Evolutionary conservation across 2,113 vertebrate genomes (phyloP), one percentile per base, ranked within the genome.

Genomic region (Dolichotis patagonum): DNA sequence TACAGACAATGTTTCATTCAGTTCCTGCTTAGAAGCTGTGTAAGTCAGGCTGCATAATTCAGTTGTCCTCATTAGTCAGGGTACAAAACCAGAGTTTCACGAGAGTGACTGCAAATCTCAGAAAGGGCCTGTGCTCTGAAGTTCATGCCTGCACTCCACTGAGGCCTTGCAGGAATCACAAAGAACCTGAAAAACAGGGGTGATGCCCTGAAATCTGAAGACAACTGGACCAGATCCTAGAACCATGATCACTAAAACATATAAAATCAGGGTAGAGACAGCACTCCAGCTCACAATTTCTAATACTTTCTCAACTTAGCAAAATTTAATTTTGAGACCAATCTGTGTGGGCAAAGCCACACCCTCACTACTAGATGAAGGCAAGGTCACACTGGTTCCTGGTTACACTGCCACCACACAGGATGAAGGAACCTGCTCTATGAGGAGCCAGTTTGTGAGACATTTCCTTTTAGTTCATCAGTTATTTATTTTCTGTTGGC

Each of bases 241-340:
- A 95, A 69, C 11, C 46, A 17, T 7, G 62, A 49, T 86, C 38
- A 67, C 38, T 88, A 43, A 71, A 85, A 38, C 94, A 83, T 5
- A 63, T 41, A 14, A 93, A 93, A 96, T 65, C 30, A 62, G 19
- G 24, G 3, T 14, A 85, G 32, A 90, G 11, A 62, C 38, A 90
- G 62, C 62, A 82, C 60, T 67, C 35, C 46, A 71, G n/a, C 5
- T 91, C 38, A 26, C 26, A 94, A 83, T 30, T 54, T 38, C 19
- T 78, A 78, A 35, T 41, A 19, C 46, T 91, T 46, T 73, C 78
- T 13, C 60, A 88, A 82, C 6, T 73, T 65, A 63, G 35, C 54
- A 73, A 83, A 49, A 78, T 62, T 52, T 88, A 81, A 81, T 60
- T 88, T 88, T 83, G 67, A 89, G 32, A 84, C 17, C 30, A 91